These are phyloP conservation scores for Thunnus thynnus DNA, from an alignment of 2,113 vertebrate species.

Conservation along the genomic window DNA sequence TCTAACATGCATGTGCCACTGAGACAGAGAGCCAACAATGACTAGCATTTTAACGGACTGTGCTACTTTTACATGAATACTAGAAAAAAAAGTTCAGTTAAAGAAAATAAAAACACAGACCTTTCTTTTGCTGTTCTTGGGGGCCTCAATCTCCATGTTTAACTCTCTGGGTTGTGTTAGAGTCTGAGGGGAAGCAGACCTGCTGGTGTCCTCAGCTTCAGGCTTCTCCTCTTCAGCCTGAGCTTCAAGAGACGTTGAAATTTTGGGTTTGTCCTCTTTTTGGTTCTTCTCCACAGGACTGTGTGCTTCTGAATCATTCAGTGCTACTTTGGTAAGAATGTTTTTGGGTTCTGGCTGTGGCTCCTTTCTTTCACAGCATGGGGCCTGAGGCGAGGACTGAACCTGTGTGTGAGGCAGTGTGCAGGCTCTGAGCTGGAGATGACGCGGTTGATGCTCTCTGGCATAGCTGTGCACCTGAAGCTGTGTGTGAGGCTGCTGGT, in stretches of 20 bases:
- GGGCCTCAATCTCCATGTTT: background rate
- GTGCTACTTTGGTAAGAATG: slow-evolving; percentile 10
- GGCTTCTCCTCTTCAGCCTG: slow-evolving; percentile 8
- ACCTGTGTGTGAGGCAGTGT: slow-evolving; percentile 6
- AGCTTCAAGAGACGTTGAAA: background rate
- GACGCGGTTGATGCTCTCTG: slow-evolving; percentile 74
- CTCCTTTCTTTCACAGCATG: slow-evolving; percentile 6
- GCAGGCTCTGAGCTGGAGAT: slow-evolving; percentile 57
- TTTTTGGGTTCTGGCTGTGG: slow-evolving; percentile 19
- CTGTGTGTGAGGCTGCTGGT: slow-evolving; percentile 68
- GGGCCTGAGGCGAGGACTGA: slow-evolving; percentile 25
- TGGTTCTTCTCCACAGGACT: slow-evolving; percentile 8
- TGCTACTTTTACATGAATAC: background rate
- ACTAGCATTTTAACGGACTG: background rate
- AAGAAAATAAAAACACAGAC: slow-evolving; percentile 39
- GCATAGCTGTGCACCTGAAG: slow-evolving; percentile 77
- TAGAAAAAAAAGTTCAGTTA: background rate
- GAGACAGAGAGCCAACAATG: background rate
- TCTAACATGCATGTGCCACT: slow-evolving; percentile 1
- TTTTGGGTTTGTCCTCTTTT: slow-evolving; percentile 27
- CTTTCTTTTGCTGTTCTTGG: slow-evolving; percentile 67
- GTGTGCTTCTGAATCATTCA: slow-evolving; percentile 7
- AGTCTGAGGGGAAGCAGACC: background rate
- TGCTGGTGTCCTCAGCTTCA: slow-evolving; percentile 3
- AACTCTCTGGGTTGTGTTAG: slow-evolving; percentile 8